Base-by-base conservation (phyloP, 2,888 invertebrate species). In the Eupithecia centaureata region DNA sequence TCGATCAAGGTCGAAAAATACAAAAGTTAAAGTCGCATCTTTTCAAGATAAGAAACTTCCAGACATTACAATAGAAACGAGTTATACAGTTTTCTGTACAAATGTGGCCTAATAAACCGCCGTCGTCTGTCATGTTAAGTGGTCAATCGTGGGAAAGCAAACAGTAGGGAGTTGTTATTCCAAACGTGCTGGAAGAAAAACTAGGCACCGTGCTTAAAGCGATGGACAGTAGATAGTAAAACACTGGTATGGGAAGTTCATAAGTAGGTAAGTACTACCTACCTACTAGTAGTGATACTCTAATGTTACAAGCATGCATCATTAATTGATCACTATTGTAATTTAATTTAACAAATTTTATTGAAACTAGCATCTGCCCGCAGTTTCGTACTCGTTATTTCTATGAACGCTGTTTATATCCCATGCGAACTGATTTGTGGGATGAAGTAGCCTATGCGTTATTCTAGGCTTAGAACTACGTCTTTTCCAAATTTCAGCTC, bases 91-190 rank as follows among this genome's bases (percentile, higher is more conserved):
- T 54, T 68, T 59, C 42, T 56, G 1, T 67, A 56, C 42, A 18
- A 67, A 28, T 67, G 38, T 32, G 59, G 35, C 27, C 18, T 42
- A 54, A 63, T 64, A 64, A 47, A 30, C 33, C 60, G 58, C 22
- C 42, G 42, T 59, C 61, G 56, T 42, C 61, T 47, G 60, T 61
- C 61, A 67, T 32, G 61, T 61, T 63, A 70, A 76, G 71, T 74
- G 74, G 73, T 76, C 75, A 70, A 76, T 75, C 79, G 83, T 85
- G 85, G 79, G 83, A 84, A 83, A 75, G 78, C 77, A 82, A 83
- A 83, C 75, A 82, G 65, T 69, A 65, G 63, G 67, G 68, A 63
- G 59, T 27, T 68, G 59, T 70, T 65, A 67, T 64, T 63, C 54
- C 32, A 66, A 70, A 59, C 61, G 59, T 54, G 58, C 58, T 58